Evolutionary conservation across 2,888 invertebrate species (phyloP).

Genomic region (Drosophila paramelanica): DNA sequence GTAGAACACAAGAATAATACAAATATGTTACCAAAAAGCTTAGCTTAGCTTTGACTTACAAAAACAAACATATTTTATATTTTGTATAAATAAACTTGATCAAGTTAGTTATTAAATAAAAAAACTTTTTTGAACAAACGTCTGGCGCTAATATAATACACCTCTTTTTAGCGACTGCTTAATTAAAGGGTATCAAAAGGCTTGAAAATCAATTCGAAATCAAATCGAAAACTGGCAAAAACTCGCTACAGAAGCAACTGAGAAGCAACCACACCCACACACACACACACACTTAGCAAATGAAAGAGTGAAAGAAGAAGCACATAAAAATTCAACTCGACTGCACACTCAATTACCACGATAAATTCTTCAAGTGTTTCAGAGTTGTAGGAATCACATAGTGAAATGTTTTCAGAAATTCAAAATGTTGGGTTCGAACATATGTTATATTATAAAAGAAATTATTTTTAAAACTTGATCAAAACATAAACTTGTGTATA

Average conservation of each 20-base stretch:
- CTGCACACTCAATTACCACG: constrained; percentile 12
- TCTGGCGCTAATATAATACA: background rate
- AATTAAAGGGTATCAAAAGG: background rate
- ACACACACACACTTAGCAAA: background rate
- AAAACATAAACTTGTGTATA: too few relatives aligned
- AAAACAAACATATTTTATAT: background rate
- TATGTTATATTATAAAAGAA: too few relatives aligned
- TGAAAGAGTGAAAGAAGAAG: background rate
- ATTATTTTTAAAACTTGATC: too few relatives aligned
- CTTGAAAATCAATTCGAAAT: constrained; percentile 1
- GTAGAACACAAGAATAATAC: too few relatives aligned
- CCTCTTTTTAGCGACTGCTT: too few relatives aligned
- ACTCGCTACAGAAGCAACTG: background rate
- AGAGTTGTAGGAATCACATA: background rate
- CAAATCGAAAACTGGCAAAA: constrained; percentile 7
- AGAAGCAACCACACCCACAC: background rate
- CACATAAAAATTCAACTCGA: background rate
- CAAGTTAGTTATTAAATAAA: too few relatives aligned
- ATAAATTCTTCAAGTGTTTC: constrained; percentile 11
- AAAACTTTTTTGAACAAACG: too few relatives aligned
- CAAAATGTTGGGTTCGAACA: background rate
- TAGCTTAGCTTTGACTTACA: too few relatives aligned
- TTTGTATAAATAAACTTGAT: too few relatives aligned
- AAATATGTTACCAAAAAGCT: too few relatives aligned
- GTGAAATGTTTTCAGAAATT: background rate